Evolutionary conservation across 2,797 vertebrate genomes (phyloP).

Genomic region (Myotis findleyi): DNA sequence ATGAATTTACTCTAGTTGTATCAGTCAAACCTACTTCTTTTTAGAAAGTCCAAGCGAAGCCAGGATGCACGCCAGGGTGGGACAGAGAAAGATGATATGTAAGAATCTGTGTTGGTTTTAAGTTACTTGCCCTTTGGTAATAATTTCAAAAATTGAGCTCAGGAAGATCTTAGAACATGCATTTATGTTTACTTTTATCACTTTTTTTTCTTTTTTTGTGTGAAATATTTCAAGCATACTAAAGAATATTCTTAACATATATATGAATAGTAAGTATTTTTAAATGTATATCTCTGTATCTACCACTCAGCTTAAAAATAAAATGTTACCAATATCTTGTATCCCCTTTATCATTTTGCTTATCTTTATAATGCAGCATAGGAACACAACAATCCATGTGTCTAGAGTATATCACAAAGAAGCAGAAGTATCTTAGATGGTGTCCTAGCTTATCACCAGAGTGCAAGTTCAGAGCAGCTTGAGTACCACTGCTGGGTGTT

Average conservation of each 20-base stretch:
- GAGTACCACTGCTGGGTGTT: neutral
- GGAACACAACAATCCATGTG: neutral
- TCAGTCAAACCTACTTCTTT: neutral
- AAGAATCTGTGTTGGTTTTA: neutral
- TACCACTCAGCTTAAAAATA: neutral
- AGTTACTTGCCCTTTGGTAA: neutral
- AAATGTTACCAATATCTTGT: neutral
- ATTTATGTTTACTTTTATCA: constrained; percentile 19
- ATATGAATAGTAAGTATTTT: neutral
- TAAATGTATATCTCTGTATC: neutral
- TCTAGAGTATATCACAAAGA: neutral
- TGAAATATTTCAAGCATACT: neutral
- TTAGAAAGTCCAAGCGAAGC: neutral
- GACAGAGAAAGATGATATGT: neutral
- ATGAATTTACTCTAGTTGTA: neutral
- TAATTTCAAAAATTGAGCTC: neutral
- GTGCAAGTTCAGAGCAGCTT: neutral
- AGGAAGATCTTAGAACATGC: neutral
- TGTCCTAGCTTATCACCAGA: neutral
- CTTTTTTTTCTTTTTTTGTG: neutral
- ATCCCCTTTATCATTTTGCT: neutral
- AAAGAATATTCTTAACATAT: neutral
- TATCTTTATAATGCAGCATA: neutral
- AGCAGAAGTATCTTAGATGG: neutral
- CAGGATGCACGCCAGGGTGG: neutral